These are phyloP conservation scores for Seladonia tumulorum DNA, from an alignment of 2,888 invertebrate species.

Conservation along the genomic window DNA sequence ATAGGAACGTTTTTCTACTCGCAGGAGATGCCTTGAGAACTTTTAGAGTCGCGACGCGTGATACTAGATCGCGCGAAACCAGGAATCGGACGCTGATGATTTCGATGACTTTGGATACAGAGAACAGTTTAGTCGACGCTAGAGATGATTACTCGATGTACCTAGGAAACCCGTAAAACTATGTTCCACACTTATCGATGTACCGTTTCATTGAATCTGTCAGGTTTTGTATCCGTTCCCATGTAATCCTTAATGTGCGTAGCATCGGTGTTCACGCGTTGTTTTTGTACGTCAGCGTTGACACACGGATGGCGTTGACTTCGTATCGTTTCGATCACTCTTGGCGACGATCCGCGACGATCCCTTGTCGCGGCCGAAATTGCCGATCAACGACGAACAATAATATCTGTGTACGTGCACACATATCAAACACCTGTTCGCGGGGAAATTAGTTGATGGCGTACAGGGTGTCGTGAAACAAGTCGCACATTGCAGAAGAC, in stretches of 20 bases:
- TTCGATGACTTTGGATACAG: conserved; percentile 12
- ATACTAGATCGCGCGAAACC: background rate
- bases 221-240: conserved; percentile 38
- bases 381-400: conserved; percentile 16
- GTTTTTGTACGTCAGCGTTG: conserved; percentile 34
- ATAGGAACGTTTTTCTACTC: conserved; percentile 28
- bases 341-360: background rate
- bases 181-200: conserved; percentile 24
- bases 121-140: conserved; percentile 11
- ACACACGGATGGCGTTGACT: conserved; percentile 21
- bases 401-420: conserved; percentile 27
- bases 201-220: conserved; percentile 23
- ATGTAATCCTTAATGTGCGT: conserved; percentile 34
- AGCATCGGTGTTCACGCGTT: conserved; percentile 28
- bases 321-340: conserved; percentile 19
- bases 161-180: conserved; percentile 4
- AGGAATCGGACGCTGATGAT: background rate
- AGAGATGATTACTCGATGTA: conserved; percentile 21
- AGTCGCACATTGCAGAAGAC: background rate
- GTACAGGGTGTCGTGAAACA: background rate
- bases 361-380: background rate
- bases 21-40: conserved; percentile 12
- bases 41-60: background rate
- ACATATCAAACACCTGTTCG: conserved; percentile 43
- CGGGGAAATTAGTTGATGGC: background rate